Percentiles rank a stretch among this genome's conserved stretches.
Evolutionary conservation across 1,140 invertebrate genomes (phyloP).

Genomic region (Cyclargus thomasi): DNA sequence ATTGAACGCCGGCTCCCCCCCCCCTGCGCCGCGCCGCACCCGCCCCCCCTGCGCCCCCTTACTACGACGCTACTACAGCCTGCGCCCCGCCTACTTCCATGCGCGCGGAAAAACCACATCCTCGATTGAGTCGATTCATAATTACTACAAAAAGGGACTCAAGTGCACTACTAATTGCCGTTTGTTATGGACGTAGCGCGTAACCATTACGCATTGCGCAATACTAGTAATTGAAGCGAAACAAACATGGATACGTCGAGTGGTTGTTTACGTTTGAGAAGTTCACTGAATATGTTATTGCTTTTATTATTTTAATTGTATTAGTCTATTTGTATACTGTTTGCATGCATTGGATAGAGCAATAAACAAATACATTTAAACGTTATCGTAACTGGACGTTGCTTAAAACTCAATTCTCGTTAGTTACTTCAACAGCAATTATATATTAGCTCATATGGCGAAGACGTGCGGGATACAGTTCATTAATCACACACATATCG

Average conservation of each 20-base stretch:
- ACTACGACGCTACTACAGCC: conserved; percentile 29
- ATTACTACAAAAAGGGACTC: conserved; percentile 16
- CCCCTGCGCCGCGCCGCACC: conserved; percentile 29
- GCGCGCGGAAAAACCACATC: conserved; percentile 33
- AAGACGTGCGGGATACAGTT: too few species aligned
- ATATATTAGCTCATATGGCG: too few species aligned
- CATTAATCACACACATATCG: background rate
- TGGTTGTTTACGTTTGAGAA: background rate
- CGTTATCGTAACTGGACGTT: too few species aligned
- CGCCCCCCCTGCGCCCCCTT: conserved; percentile 36
- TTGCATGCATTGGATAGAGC: too few species aligned
- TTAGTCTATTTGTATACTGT: too few species aligned
- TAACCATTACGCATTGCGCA: conserved; percentile 2
- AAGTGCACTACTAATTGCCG: background rate
- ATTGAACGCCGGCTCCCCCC: conserved; percentile 17
- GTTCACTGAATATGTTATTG: background rate
- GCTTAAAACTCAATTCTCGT: too few species aligned
- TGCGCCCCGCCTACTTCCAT: conserved; percentile 15
- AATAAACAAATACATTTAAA: too few species aligned
- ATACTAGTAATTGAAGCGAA: background rate
- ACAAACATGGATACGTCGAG: background rate
- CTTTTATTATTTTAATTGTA: too few species aligned
- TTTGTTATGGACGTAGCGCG: background rate
- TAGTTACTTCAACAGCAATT: too few species aligned
- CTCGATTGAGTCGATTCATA: conserved; percentile 9